Evolutionary conservation across 2,888 invertebrate genomes (phyloP).

Genomic region (Dryadula phaetusa): DNA sequence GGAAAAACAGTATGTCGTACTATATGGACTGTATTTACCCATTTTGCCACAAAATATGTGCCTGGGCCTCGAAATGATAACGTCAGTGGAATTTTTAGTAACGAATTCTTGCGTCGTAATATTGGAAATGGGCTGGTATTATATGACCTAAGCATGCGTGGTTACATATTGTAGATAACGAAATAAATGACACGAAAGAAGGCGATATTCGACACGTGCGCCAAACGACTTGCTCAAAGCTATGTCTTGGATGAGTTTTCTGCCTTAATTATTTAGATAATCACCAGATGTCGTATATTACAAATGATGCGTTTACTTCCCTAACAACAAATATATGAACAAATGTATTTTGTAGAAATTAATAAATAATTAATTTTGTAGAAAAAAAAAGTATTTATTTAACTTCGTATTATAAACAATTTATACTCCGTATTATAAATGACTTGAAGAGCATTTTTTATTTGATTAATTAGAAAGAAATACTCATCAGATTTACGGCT

Average conservation of each 20-base stretch:
- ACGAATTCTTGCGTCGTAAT: slow-evolving; percentile 25
- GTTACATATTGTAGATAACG: slow-evolving; percentile 21
- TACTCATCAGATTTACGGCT: background rate
- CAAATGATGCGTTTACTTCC: background rate
- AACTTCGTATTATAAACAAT: background rate
- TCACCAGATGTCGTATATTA: background rate
- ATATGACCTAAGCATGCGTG: slow-evolving; percentile 19
- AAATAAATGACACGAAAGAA: slow-evolving; percentile 51
- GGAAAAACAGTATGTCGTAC: too few species aligned
- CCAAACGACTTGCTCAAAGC: slow-evolving; percentile 33
- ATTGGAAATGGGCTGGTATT: slow-evolving; percentile 32
- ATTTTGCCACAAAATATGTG: slow-evolving; percentile 15
- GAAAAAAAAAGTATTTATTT: background rate
- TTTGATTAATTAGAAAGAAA: background rate
- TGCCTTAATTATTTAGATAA: slow-evolving; percentile 10
- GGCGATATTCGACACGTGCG: slow-evolving; percentile 57
- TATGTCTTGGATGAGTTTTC: slow-evolving; percentile 3
- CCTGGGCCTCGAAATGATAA: slow-evolving; percentile 28
- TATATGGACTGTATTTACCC: background rate
- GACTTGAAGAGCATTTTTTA: background rate
- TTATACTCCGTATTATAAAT: background rate
- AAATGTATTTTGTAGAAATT: too few species aligned
- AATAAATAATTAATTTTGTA: background rate
- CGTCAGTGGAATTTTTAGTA: slow-evolving; percentile 33
- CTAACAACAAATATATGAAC: background rate